Evolutionary conservation across 2,113 vertebrate species (phyloP), one percentile per base, ranked within the genome.

Genomic region (Embiotoca jacksoni): DNA sequence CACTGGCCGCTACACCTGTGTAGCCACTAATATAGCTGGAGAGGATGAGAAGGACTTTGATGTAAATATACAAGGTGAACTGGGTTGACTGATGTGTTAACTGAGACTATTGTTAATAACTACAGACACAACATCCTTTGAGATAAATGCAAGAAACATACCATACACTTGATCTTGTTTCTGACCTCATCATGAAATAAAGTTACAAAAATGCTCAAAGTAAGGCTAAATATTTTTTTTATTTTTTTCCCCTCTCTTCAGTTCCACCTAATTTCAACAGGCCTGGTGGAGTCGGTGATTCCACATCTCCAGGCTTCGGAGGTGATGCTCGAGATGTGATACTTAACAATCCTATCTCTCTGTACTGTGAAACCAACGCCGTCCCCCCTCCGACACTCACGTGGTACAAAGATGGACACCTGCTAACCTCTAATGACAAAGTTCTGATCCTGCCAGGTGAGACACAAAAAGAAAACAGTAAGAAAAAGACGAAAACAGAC

Each of bases 41-140:
- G 97, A 99, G 89, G 98, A 99, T 86, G 98, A 99, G 91, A 88
- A 97, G 95, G 98, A 99, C 91, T 99, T 98, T 94, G 98, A 99
- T 95, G 96, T 99, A 93, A 99, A 96, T 95, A 95, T 99, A 94
- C 98, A 99, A 99, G 98, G 98, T 99, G 95, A 96, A 93, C 84
- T 88, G 84, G 90, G 88, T 86, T 85, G 80, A 88, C 80, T 86
- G 71, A 84, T 70, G 67, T 73, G 75, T 83, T 65, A 59, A 80
- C 60, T 80, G 32, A 55, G 46, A 72, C 35, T 55, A 54, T 68
- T 2, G 6, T 31, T 53, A 31, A 61, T 14, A 41, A 58, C 47
- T 73, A 13, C 41, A 74, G 56, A 56, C 31, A n/a, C 7, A 0
- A 15, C 46, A 23, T 23, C 23, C 23, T 23, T 23, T 56, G 23